These are phyloP conservation scores for Platygyra sinensis DNA, from an alignment of 64 coral and sea anemone genomes.

Conservation along the genomic window DNA sequence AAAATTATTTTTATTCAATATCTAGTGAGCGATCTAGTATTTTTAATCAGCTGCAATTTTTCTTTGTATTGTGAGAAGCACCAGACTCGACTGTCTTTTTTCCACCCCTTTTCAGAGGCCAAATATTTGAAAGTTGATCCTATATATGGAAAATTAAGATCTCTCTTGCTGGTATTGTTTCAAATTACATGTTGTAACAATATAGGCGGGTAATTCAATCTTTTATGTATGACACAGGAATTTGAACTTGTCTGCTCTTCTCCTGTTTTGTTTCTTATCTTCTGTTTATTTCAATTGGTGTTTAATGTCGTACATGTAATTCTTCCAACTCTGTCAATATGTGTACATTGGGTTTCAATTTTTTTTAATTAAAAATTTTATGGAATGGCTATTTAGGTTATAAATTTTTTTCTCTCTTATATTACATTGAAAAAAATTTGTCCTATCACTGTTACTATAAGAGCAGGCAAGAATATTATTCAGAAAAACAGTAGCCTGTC, in stretches of 20 bases:
- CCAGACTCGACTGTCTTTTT: background rate
- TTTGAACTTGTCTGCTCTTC: background rate
- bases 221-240: background rate
- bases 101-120: background rate
- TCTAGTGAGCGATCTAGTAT: background rate
- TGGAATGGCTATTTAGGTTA: background rate
- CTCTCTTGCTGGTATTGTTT: background rate
- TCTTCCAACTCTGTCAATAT: too few relatives aligned
- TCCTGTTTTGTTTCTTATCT: background rate
- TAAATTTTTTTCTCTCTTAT: background rate
- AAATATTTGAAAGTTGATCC: constrained; percentile 13
- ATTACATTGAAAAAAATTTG: too few relatives aligned
- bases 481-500: too few relatives aligned
- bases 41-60: background rate
- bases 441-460: background rate
- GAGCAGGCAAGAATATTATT: background rate
- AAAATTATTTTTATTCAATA: background rate
- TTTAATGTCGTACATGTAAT: too few relatives aligned
- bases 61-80: background rate
- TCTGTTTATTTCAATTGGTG: too few relatives aligned
- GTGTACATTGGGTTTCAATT: too few relatives aligned
- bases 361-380: too few relatives aligned
- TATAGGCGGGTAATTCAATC: background rate
- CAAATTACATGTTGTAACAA: background rate
- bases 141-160: background rate